Evolutionary conservation across 1,140 invertebrate genomes (phyloP).

Genomic region (Papilio glaucus): DNA sequence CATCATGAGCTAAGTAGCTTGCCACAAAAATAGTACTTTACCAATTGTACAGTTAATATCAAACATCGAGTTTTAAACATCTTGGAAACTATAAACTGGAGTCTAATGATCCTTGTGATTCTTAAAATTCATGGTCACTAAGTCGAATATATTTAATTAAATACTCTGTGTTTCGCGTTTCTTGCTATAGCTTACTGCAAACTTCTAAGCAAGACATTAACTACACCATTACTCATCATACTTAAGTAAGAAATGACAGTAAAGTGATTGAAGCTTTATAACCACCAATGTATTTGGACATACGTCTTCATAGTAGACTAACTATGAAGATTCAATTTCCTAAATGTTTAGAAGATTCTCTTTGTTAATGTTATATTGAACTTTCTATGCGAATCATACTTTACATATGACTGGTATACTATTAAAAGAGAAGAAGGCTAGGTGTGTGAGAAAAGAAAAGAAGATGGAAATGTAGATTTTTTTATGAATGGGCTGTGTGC

Average conservation of each 20-base stretch:
- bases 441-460: neutral
- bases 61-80: neutral
- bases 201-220: neutral
- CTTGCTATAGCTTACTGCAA: neutral
- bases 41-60: too few species aligned
- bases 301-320: neutral
- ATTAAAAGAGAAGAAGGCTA: neutral
- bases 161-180: neutral
- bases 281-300: neutral
- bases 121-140: neutral
- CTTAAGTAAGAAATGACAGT: neutral
- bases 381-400: neutral
- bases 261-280: neutral
- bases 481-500: neutral
- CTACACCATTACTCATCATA: neutral
- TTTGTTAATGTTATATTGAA: neutral
- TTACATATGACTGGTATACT: neutral
- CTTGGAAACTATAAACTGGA: neutral
- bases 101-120: neutral
- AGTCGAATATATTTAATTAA: neutral
- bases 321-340: neutral
- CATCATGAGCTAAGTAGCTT: constrained; percentile 85
- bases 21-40: neutral
- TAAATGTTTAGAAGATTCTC: neutral
- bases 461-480: neutral